Percentiles rank a stretch among this genome's conserved stretches.
These are phyloP conservation scores for Paedocypris micromegethes DNA, from an alignment of 2,797 vertebrate species.

Conservation along the genomic window DNA sequence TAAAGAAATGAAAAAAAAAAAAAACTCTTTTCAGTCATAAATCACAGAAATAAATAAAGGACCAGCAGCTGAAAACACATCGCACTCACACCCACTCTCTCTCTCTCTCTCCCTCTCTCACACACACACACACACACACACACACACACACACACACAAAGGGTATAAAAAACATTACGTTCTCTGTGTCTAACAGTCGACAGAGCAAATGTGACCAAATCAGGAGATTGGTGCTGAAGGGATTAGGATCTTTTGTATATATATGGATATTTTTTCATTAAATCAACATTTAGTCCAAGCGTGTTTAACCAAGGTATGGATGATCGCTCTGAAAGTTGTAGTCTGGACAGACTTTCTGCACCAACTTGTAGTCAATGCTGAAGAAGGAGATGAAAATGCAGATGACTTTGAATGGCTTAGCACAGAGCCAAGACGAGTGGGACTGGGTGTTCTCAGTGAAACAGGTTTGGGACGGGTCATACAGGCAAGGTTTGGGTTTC, in stretches of 20 bases:
- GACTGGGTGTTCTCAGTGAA: conserved; percentile 96
- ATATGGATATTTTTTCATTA: conserved; percentile 58
- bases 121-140: too few species aligned
- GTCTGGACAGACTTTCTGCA: conserved; percentile 97
- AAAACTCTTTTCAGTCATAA: too few species aligned
- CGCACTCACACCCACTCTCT: too few species aligned
- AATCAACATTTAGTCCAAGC: conserved; percentile 9
- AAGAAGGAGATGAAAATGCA: conserved; percentile 98
- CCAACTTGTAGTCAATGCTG: conserved; percentile 97
- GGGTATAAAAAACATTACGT: conserved; percentile 29
- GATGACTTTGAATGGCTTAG: conserved; percentile 98
- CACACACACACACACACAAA: conserved; percentile 11
- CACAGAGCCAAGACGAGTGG: conserved; percentile 91
- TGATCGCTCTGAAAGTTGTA: conserved; percentile 97
- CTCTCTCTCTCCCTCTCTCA: too few species aligned
- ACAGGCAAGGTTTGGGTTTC: conserved; percentile 91
- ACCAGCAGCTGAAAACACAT: too few species aligned
- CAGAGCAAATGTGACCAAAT: conserved; percentile 37
- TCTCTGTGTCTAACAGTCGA: conserved; percentile 44
- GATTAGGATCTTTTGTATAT: conserved; percentile 62
- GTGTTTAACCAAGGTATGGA: conserved; percentile 83
- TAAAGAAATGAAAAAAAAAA: too few species aligned
- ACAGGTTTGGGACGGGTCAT: conserved; percentile 91
- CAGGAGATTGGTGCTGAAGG: conserved; percentile 35
- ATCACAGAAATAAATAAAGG: too few species aligned